Evolutionary conservation across 2,888 invertebrate species (phyloP).

Genomic region (Rotaria socialis): DNA sequence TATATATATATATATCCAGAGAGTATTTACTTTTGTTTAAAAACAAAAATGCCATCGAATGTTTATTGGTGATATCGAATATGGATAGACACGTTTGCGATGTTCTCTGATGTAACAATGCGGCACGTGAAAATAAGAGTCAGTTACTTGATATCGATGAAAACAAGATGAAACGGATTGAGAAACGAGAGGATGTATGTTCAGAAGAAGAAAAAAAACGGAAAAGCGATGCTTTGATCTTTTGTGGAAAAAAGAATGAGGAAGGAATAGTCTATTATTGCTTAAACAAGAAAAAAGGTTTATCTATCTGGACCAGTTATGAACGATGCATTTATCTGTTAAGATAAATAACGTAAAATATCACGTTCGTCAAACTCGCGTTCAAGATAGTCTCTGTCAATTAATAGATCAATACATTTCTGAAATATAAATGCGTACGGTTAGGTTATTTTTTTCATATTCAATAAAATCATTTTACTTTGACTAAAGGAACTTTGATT

Average conservation of each 20-base stretch:
- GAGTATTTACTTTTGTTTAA: not conserved
- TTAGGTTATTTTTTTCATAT: not conserved
- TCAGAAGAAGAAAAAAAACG: not conserved
- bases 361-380: conserved; percentile 39
- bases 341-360: conserved; percentile 41
- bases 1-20: not conserved
- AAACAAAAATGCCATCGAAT: not conserved
- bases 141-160: not conserved
- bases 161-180: not conserved
- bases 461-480: conserved; percentile 64
- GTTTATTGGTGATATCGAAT: not conserved
- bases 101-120: too few species aligned
- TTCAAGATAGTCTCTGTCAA: conserved; percentile 45
- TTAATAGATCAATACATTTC: conserved; percentile 46
- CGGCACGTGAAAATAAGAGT: not conserved
- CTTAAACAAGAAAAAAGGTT: too few species aligned
- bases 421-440: not conserved
- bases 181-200: not conserved
- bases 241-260: not conserved
- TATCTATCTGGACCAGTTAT: too few species aligned
- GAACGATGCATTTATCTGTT: not conserved
- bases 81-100: not conserved
- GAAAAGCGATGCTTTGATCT: not conserved
- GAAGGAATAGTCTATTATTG: too few species aligned
- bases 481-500: conserved; percentile 91